Conservation (phyloP, 2,113 vertebrate species). For the Passer domesticus region DNA sequence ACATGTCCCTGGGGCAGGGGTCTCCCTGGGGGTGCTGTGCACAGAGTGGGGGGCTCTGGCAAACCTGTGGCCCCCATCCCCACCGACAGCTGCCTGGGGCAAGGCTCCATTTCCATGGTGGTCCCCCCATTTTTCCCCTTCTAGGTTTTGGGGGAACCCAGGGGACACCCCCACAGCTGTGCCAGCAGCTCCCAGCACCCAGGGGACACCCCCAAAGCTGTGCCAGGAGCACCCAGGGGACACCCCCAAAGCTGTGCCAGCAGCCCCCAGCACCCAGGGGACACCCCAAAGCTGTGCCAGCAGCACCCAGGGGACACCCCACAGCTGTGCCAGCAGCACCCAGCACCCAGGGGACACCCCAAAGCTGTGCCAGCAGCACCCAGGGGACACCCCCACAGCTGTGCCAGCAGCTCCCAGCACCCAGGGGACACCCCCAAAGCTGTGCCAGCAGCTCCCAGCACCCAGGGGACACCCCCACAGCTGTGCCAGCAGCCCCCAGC, state of each 20-base stretch:
- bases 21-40: not conserved
- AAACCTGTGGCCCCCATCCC: rapidly evolving
- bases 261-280: not conserved
- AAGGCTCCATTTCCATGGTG: rapidly evolving
- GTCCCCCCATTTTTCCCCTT: not conserved
- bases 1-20: not conserved
- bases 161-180: not conserved
- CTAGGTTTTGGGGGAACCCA: not conserved
- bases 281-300: not conserved
- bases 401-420: not conserved
- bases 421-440: not conserved
- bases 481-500: not conserved
- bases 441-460: too few relatives aligned
- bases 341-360: not conserved
- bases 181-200: not conserved
- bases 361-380: not conserved
- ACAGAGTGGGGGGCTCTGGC: not conserved
- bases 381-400: not conserved
- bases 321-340: not conserved
- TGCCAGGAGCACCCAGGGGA: not conserved
- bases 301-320: not conserved
- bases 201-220: not conserved
- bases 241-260: not conserved
- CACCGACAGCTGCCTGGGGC: rapidly evolving
- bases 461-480: too few relatives aligned